These are phyloP conservation scores for Podilymbus podiceps DNA, from an alignment of 2,113 vertebrate genomes.

Conservation along the genomic window DNA sequence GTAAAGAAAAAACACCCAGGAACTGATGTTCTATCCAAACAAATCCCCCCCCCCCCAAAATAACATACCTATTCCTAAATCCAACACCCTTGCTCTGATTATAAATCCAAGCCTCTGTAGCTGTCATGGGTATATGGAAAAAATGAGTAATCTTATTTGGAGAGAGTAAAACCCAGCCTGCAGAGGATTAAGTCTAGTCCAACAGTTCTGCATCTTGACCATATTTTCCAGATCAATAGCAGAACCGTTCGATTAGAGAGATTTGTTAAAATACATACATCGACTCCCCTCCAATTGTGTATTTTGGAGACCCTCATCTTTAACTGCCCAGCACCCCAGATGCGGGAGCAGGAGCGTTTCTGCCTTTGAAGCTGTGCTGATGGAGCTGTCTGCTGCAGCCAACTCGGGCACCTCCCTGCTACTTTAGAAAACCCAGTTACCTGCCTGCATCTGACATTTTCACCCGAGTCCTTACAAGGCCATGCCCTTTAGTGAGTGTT, in stretches of 20 bases:
- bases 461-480: too few species aligned
- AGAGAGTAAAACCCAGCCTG: conserved; percentile 29
- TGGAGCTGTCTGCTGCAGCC: not conserved
- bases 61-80: not conserved
- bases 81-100: conserved; percentile 20
- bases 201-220: not conserved
- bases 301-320: not conserved
- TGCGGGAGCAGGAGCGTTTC: not conserved
- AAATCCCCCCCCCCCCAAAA: not conserved
- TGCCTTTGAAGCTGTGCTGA: not conserved
- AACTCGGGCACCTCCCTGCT: not conserved
- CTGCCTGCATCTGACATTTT: not conserved
- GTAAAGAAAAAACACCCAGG: not conserved
- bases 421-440: not conserved
- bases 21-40: not conserved
- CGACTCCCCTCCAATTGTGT: not conserved
- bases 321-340: not conserved
- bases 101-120: conserved; percentile 38
- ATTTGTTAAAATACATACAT: not conserved
- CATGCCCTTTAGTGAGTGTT: not conserved
- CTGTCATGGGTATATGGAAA: conserved; percentile 34
- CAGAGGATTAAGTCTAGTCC: conserved; percentile 47
- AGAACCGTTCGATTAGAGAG: not conserved
- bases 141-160: conserved; percentile 55
- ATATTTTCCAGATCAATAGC: conserved; percentile 48